Evolutionary conservation across 2,888 invertebrate species (phyloP).

Genomic region (Brachyptera risi): DNA sequence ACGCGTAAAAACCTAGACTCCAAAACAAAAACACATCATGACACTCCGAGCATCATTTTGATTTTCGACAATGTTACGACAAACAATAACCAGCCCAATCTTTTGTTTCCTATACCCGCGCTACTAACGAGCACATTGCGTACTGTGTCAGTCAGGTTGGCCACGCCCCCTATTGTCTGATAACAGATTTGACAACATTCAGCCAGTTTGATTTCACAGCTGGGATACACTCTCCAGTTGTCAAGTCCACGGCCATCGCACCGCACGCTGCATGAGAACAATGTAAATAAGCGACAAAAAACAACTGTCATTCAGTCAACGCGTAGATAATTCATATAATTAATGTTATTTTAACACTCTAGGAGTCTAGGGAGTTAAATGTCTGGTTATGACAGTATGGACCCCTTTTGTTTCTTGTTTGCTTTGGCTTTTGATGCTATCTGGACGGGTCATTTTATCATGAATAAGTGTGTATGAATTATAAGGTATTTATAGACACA

Average conservation of each 20-base stretch:
- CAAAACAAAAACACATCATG: neutral
- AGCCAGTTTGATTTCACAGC: neutral
- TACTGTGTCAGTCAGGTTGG: no score
- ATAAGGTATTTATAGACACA: no score
- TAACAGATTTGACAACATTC: constrained; percentile 9
- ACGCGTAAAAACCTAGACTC: neutral
- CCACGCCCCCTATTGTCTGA: constrained; percentile 16
- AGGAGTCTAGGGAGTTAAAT: constrained; percentile 10
- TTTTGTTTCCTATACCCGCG: constrained; percentile 12
- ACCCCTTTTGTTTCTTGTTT: constrained; percentile 3
- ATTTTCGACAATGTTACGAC: neutral
- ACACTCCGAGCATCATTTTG: neutral
- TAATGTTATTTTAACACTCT: constrained; percentile 10
- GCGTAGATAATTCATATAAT: constrained; percentile 13
- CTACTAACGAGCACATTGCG: constrained; percentile 12
- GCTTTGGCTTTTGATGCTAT: constrained; percentile 10
- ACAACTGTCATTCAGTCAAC: constrained; percentile 21
- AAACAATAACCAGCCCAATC: constrained; percentile 11
- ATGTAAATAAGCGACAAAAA: constrained; percentile 9
- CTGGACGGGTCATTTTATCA: constrained; percentile 4
- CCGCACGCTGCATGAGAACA: no score
- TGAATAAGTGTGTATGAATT: no score
- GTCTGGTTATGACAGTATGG: constrained; percentile 13
- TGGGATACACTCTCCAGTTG: no score
- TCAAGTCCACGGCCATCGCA: no score